Percentiles rank a stretch among this genome's conserved stretches.
These are phyloP conservation scores for Tadarida brasiliensis DNA, from an alignment of 2,797 vertebrate genomes.

Conservation along the genomic window DNA sequence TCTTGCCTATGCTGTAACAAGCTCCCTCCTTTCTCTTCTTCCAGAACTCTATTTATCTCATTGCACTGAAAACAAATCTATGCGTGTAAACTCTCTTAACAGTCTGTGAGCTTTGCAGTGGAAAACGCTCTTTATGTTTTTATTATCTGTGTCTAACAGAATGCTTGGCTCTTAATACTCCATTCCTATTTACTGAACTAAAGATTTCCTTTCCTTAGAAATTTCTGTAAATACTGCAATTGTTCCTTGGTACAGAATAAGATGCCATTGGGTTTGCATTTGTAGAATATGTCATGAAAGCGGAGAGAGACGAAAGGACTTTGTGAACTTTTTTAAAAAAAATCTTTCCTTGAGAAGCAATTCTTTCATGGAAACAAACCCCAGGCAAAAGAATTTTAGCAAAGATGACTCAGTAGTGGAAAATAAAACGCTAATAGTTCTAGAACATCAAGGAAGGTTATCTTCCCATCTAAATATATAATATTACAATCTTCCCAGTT, in stretches of 20 bases:
- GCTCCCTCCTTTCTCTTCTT: background rate
- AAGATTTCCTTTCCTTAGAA: background rate
- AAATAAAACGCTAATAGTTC: conserved; percentile 38
- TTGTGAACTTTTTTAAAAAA: background rate
- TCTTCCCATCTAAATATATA: background rate
- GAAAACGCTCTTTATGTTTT: background rate
- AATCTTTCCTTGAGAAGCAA: background rate
- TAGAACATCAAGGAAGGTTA: background rate
- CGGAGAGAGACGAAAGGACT: background rate
- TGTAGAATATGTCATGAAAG: background rate
- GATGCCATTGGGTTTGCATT: background rate
- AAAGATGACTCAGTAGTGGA: background rate
- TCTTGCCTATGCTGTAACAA: background rate
- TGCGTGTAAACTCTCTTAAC: background rate
- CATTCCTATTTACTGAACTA: background rate
- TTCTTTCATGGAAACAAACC: conserved; percentile 9
- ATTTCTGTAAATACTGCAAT: background rate
- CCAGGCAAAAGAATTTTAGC: background rate
- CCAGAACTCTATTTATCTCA: background rate
- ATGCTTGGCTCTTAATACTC: background rate
- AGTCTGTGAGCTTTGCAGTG: background rate
- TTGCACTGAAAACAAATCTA: background rate
- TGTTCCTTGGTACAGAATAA: background rate
- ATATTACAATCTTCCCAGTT: background rate
- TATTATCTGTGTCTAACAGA: background rate